Evolutionary conservation across 1,140 invertebrate species (phyloP), one percentile per base, ranked within the genome.

Genomic region (Drosophila bocqueti): DNA sequence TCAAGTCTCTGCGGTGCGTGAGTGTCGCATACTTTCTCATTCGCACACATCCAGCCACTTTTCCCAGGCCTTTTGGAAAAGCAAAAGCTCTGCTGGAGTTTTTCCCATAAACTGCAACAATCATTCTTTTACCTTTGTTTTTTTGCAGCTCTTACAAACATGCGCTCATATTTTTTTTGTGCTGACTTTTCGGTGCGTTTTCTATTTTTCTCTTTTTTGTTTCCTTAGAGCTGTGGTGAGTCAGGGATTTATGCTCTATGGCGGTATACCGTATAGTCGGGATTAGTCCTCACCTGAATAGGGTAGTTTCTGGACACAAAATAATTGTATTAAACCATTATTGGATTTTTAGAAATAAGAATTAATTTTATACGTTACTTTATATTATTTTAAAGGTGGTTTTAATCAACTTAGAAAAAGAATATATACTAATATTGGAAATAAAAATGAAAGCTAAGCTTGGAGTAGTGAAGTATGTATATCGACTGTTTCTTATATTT

Each of bases 91-190:
- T 45, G 63, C 62, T 72, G 60, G 68, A 74, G 71, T 61, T 77
- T 77, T 77, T 60, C 67, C 68, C 85, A 83, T 87, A 83, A 83
- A 83, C 67, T 80, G 84, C 77, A 89, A 60, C 84, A 72, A 81
- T 58, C 73, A 75, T 89, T 83, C 73, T 83, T 89, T 77, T 71
- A 40, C 45, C 31, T 52, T 38, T 42, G 46, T 34, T 40, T 55
- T 75, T 73, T 36, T 43, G 16, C 24, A 45, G 21, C 68, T 67
- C 72, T 68, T 55, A 60, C 73, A 81, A 78, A 78, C 58, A 85
- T 64, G 59, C 78, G 74, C 54, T 50, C 73, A 83, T 80, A 87
- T 89, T 57, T 83, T 87, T 87, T 54, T 31, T 49, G 0, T 83
- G 80, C 80, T 81, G 84, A 87, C 80, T 87, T 83, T 86, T 81